These are phyloP conservation scores for Synanthedon andrenaeformis DNA, from an alignment of 2,888 invertebrate genomes.

Conservation along the genomic window DNA sequence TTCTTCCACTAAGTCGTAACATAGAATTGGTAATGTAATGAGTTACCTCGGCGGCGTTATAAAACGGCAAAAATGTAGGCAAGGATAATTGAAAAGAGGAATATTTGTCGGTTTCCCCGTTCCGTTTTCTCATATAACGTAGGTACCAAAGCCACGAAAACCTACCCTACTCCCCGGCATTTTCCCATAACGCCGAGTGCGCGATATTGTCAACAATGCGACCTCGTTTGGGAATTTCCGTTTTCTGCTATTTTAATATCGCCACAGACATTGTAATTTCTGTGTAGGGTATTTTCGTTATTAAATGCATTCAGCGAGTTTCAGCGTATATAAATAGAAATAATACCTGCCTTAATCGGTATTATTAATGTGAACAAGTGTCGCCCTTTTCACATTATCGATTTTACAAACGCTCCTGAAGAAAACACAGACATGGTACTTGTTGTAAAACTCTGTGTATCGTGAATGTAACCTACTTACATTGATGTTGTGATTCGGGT, in stretches of 20 bases:
- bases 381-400: no score
- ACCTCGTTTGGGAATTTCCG: neutral
- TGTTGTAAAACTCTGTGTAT: no score
- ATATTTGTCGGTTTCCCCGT: neutral
- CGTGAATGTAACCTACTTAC: no score
- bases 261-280: neutral
- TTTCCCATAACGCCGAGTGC: neutral
- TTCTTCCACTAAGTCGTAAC: conserved; percentile 5
- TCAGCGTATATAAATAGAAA: no score
- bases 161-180: neutral
- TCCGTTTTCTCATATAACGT: neutral
- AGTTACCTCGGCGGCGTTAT: neutral
- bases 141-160: neutral
- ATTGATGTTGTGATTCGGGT: no score
- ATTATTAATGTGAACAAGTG: no score
- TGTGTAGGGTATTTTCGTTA: neutral
- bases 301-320: no score
- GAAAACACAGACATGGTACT: no score
- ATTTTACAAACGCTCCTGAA: no score
- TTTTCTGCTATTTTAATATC: neutral
- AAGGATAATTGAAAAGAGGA: neutral
- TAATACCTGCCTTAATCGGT: no score
- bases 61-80: neutral
- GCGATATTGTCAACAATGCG: neutral
- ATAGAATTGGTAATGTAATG: conserved; percentile 3